Conservation (phyloP, 2,797 vertebrate species). For the Macrochelys suwanniensis region DNA sequence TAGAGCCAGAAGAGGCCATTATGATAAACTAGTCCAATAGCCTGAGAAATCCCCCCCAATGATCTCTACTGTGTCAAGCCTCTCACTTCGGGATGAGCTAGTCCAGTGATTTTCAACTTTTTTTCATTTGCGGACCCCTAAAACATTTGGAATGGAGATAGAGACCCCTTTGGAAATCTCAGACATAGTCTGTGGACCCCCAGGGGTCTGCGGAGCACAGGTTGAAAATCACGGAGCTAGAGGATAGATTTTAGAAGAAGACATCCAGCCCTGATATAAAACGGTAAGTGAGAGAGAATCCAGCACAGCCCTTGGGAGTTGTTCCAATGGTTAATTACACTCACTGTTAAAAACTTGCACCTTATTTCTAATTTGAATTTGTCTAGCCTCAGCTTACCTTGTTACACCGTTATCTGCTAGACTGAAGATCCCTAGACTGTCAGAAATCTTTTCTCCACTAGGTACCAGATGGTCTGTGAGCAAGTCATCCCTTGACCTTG, state of each 20-base stretch:
- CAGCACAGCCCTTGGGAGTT: background rate
- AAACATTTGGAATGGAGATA: too few relatives aligned
- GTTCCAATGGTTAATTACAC: background rate
- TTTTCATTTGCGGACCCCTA: too few relatives aligned
- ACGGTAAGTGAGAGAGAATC: background rate
- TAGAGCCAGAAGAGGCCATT: background rate
- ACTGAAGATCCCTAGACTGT: background rate
- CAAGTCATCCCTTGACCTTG: background rate
- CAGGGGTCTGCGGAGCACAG: too few relatives aligned
- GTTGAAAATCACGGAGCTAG: background rate
- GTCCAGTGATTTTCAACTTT: too few relatives aligned
- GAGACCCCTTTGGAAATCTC: too few relatives aligned
- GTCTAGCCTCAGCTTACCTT: background rate
- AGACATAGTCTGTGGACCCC: too few relatives aligned
- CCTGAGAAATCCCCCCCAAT: background rate
- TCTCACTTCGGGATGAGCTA: background rate
- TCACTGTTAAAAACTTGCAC: background rate
- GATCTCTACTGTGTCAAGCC: background rate
- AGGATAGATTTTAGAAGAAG: background rate
- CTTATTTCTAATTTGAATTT: background rate
- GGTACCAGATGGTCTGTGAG: accelerated
- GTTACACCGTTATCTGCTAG: background rate
- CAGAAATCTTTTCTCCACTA: background rate
- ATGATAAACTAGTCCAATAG: background rate
- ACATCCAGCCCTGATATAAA: background rate